Base-by-base conservation (phyloP, 2,797 vertebrate species). In the Salmo trutta region DNA sequence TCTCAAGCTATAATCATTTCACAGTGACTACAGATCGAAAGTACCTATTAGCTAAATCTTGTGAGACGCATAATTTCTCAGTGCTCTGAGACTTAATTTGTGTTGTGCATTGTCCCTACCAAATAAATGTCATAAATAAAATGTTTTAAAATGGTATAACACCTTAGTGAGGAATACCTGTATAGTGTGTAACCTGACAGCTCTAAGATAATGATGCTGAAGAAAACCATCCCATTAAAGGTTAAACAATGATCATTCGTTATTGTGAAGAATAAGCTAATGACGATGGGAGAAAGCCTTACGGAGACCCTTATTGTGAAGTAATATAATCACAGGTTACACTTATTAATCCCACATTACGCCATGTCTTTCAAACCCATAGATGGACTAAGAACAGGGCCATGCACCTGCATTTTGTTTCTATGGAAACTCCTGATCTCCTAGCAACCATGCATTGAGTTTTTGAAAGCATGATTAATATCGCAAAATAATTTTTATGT, bases 371-470 rank as follows among this genome's bases (percentile, higher is more conserved):
- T 47, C 41, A 47, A 19, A 59, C n/a, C 5, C 16, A 59, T 19
- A 59, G 6, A 21, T 59, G 56, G 56, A 19, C 56, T 36, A 70
- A 70, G 68, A 21, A n/a, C 19, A 70, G 12, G 33, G 17, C 19
- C 19, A 47, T 47, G 41, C 41, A 47, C 41, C 27, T 68, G 66
- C 53, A 72, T 54, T 21, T 27, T 19, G 15, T 72, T 72, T 54
- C 70, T 72, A 72, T 72, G 70, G 70, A 72, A 72, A 72, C 70
- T 53, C 47, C 68, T 71, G 4, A 71, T 72, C 51, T 53, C 70
- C 70, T 72, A 72, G 70, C 70, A 72, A 72, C 70, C 21, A 52
- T 33, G 21, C 19, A 8, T 21, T 59, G 56, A 21, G 5, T 19
- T 21, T 47, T 47, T 36, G 41, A 21, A n/a, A 70, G 17, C 2